These are phyloP conservation scores for Plusia festucae DNA, from an alignment of 2,888 invertebrate species.

Conservation along the genomic window DNA sequence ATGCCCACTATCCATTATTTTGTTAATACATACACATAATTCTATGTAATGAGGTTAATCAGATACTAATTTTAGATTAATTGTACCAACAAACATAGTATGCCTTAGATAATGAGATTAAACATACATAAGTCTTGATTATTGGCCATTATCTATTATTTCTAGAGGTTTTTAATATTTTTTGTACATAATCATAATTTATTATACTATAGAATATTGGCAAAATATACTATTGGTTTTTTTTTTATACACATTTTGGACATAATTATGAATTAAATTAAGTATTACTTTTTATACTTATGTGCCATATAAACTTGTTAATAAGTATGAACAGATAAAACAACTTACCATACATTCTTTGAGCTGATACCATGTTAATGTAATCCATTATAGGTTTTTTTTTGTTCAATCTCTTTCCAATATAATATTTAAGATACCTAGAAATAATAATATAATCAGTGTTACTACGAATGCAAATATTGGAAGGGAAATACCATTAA, in stretches of 20 bases:
- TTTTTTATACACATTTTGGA: too few species aligned
- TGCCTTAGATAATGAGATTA: neutral
- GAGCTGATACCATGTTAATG: slow-evolving; percentile 91
- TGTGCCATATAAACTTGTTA: too few species aligned
- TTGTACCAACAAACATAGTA: neutral
- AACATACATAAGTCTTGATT: neutral
- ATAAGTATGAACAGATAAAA: neutral
- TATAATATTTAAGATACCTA: slow-evolving; percentile 93
- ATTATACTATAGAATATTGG: too few species aligned
- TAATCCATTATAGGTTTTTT: slow-evolving; percentile 95
- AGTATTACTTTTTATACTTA: too few species aligned
- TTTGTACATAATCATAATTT: neutral
- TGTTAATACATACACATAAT: slow-evolving; percentile 13
- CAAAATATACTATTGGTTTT: too few species aligned
- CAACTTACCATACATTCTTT: slow-evolving; percentile 94
- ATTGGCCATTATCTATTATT: neutral
- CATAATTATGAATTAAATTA: too few species aligned
- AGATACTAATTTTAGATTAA: slow-evolving; percentile 14
- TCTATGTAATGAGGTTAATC: slow-evolving; percentile 9
- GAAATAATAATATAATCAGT: slow-evolving; percentile 54
- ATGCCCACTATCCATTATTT: slow-evolving; percentile 19
- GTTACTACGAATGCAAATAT: neutral
- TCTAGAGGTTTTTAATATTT: neutral
- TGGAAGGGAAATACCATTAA: neutral
- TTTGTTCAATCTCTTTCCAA: slow-evolving; percentile 90